Base-by-base conservation (phyloP, 2,888 invertebrate species). In the Chymomyza amoena region DNA sequence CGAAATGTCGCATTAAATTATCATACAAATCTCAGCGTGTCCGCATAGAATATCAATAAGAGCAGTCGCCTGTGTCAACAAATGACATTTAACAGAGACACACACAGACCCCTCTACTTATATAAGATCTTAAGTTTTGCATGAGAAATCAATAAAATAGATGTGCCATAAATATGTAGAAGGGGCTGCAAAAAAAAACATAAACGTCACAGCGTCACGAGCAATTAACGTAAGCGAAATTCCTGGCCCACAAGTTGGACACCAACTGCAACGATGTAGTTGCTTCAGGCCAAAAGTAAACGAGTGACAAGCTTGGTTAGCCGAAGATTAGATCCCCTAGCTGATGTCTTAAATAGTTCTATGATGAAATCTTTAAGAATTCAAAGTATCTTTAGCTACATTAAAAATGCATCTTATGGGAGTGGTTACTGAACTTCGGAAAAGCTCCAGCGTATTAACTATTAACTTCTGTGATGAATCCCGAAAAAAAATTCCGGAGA, bases 201-300 rank as follows among this genome's bases (percentile, higher is more conserved):
- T n/a, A 28, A 63, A 52, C 16, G 60, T 57, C 57, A 69, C 80
- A 84, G 73, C 82, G 87, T 87, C 85, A 87, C 82, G 85, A 82
- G 87, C 87, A 82, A 82, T 87, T 82, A 82, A 82, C 82, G 80
- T 74, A 80, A 83, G 85, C 82, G 85, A 82, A 82, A 84, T 80
- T 82, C 85, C 85, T 82, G 84, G 82, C 85, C 87, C 83, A 87
- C 83, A 82, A 67, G 67, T 73, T 51, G 68, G 70, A 70, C 72
- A 68, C 57, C 57, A 66, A 64, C 60, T 57, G 57, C 51, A 68
- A 54, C 69, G 50, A 16, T n/a, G n/a, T 36, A 18, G 28, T 18
- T 6, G n/a, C 60, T 20, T 28, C 45, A 50, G 6, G 59, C 63
- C 18, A 32, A 32, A 9, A 32, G 3, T 32, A 32, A 32, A 9